These are phyloP conservation scores for Streptopelia turtur DNA, from an alignment of 2,797 vertebrate species.

Conservation along the genomic window DNA sequence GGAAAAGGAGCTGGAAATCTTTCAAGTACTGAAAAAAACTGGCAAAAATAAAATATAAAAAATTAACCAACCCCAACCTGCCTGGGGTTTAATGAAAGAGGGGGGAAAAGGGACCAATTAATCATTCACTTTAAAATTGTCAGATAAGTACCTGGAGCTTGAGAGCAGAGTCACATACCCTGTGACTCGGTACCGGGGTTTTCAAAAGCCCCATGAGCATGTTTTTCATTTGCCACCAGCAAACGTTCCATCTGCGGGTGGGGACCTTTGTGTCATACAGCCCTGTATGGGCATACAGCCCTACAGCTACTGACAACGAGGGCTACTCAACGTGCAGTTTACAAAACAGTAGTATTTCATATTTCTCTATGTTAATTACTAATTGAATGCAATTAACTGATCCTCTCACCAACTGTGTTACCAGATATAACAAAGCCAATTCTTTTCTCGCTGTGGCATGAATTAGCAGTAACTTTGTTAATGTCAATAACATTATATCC, in stretches of 20 bases:
- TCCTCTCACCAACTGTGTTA: slow-evolving; percentile 28
- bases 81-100: neutral
- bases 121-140: neutral
- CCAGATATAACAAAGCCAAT: slow-evolving; percentile 34
- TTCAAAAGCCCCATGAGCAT: neutral
- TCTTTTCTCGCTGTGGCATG: slow-evolving; percentile 32
- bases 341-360: slow-evolving; percentile 48
- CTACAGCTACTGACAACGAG: neutral
- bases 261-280: neutral
- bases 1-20: neutral
- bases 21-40: neutral
- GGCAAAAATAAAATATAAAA: neutral
- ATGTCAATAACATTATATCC: slow-evolving; percentile 10
- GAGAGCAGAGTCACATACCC: neutral
- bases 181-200: rapidly evolving
- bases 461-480: slow-evolving; percentile 58
- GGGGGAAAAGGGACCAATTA: neutral
- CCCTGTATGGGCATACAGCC: neutral
- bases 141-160: neutral
- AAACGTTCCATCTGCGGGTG: neutral
- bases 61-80: neutral
- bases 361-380: slow-evolving; percentile 50
- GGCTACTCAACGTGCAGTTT: slow-evolving; percentile 5
- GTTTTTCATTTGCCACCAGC: neutral
- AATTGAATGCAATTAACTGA: slow-evolving; percentile 58